Conservation (phyloP, 2,888 invertebrate genomes). For the Macaria notata region DNA sequence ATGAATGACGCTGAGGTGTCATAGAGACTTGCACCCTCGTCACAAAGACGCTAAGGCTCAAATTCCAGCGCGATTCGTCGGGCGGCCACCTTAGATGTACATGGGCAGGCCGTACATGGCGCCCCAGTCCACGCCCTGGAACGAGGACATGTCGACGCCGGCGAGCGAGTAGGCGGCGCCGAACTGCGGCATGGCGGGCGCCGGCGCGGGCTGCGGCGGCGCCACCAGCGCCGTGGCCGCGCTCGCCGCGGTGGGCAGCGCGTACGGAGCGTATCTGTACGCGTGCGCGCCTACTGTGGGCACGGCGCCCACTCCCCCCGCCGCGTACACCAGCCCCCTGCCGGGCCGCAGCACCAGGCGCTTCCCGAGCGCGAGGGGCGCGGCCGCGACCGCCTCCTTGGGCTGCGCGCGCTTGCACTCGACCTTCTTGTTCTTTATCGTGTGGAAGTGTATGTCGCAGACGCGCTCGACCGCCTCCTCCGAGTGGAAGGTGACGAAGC, state of each 20-base stretch:
- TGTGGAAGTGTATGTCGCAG: constrained; percentile 96
- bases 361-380: constrained; percentile 86
- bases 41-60: too few species aligned
- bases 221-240: constrained; percentile 67
- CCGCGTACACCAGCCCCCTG: constrained; percentile 82
- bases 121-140: constrained; percentile 95
- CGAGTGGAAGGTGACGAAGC: constrained; percentile 95
- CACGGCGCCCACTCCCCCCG: constrained; percentile 64
- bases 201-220: constrained; percentile 81
- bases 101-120: constrained; percentile 96
- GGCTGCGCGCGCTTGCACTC: constrained; percentile 97
- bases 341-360: constrained; percentile 88
- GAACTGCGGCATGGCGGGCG: constrained; percentile 83
- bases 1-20: too few species aligned
- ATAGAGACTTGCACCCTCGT: too few species aligned
- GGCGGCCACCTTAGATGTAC: constrained; percentile 86
- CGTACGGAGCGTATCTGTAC: constrained; percentile 78
- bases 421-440: constrained; percentile 94
- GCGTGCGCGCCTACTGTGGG: constrained; percentile 61
- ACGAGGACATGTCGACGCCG: constrained; percentile 95
- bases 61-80: neutral
- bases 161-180: constrained; percentile 91
- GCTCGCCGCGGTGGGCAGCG: constrained; percentile 63
- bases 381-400: constrained; percentile 90
- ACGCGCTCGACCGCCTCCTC: constrained; percentile 95